Percentiles rank a stretch among this genome's conserved stretches.
Evolutionary conservation across 2,113 vertebrate species (phyloP).

Genomic region (Gallinago undulata): DNA sequence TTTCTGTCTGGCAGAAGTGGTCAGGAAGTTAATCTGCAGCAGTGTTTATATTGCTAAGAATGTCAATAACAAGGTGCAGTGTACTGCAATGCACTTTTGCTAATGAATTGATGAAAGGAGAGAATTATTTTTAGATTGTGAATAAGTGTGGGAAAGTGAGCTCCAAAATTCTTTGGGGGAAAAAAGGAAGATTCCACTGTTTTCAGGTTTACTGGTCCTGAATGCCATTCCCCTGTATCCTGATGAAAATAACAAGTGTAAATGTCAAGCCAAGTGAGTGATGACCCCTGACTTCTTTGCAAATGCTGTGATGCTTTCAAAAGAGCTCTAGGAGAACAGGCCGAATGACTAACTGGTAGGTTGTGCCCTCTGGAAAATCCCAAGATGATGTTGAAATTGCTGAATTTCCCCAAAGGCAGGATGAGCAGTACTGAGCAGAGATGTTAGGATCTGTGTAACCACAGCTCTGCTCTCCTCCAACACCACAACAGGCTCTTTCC

Average conservation of each 20-base stretch:
- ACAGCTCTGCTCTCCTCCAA: not conserved
- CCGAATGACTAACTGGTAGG: conserved; percentile 7
- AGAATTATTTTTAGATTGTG: conserved; percentile 33
- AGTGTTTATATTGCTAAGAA: not conserved
- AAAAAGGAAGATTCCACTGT: not conserved
- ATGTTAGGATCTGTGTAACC: not conserved
- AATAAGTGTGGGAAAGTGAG: not conserved
- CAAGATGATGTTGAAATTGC: not conserved
- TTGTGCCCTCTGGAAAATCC: conserved; percentile 2
- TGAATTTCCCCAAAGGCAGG: not conserved
- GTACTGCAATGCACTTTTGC: not conserved
- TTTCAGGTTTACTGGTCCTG: not conserved
- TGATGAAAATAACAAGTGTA: not conserved
- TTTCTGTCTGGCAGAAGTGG: not conserved
- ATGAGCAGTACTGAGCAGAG: not conserved
- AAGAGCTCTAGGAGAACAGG: conserved; percentile 10
- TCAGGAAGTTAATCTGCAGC: not conserved
- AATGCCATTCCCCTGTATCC: not conserved
- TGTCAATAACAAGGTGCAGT: not conserved
- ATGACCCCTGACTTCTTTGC: conserved; percentile 24
- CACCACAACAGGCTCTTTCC: not conserved
- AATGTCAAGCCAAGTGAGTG: conserved; percentile 29
- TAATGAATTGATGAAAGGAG: conserved; percentile 5
- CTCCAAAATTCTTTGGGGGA: not conserved
- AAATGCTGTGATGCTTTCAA: conserved; percentile 1